These are phyloP conservation scores for Cepaea nemoralis DNA, from an alignment of 1,140 invertebrate species.

Conservation along the genomic window DNA sequence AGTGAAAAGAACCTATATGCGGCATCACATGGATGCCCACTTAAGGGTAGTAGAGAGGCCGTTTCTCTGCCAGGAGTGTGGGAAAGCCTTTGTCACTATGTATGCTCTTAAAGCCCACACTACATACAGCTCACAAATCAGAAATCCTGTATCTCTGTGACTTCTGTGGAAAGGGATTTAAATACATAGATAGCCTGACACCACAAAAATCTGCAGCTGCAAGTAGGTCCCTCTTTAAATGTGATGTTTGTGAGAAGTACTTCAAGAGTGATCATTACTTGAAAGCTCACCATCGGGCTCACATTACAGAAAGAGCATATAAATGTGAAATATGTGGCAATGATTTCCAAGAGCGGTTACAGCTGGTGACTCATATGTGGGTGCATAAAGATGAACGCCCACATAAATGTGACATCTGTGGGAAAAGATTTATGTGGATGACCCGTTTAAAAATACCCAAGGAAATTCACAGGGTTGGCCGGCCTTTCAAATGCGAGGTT, in stretches of 20 bases:
- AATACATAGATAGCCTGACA: not conserved
- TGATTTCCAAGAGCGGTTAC: not conserved
- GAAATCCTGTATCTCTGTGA: not conserved
- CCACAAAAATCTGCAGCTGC: not conserved
- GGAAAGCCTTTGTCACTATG: not conserved
- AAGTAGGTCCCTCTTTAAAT: not conserved
- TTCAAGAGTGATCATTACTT: not conserved
- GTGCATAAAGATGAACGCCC: not conserved
- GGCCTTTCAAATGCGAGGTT: not conserved
- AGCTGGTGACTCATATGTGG: not conserved
- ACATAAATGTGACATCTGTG: not conserved
- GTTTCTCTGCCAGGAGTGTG: not conserved
- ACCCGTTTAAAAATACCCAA: not conserved
- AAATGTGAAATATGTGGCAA: not conserved
- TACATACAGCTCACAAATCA: not conserved
- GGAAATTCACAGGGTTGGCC: not conserved
- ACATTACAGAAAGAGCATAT: not conserved
- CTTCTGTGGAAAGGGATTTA: not conserved
- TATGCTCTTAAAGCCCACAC: not conserved
- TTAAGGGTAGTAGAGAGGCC: not conserved
- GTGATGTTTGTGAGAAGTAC: not conserved
- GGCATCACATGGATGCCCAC: not conserved
- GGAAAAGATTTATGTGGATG: not conserved
- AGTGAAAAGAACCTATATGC: not conserved
- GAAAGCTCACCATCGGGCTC: not conserved